These are phyloP conservation scores for Limnothrissa miodon DNA, from an alignment of 2,113 vertebrate species.

Conservation along the genomic window DNA sequence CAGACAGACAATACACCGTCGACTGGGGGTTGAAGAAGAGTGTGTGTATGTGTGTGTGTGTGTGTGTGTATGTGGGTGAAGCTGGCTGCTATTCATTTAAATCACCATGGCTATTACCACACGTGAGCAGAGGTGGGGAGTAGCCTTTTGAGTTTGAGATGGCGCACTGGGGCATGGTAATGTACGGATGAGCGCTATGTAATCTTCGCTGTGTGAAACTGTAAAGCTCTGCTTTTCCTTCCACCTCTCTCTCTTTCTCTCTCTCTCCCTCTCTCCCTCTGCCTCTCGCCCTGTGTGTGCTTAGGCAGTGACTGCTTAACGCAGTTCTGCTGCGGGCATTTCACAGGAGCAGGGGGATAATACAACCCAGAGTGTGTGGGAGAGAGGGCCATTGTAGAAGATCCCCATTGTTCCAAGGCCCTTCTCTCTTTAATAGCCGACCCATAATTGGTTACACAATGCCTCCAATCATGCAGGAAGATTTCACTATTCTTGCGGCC, in stretches of 20 bases:
- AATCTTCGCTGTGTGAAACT: constrained; percentile 41
- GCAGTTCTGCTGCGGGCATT: neutral
- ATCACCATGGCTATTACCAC: neutral
- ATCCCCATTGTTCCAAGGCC: neutral
- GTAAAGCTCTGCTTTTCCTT: neutral
- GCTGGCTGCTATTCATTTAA: no score
- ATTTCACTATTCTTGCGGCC: neutral
- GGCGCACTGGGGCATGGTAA: neutral
- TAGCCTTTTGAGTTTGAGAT: neutral
- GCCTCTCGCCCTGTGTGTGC: neutral
- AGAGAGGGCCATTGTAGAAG: neutral
- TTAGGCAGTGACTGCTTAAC: neutral
- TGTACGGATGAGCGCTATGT: constrained; percentile 16
- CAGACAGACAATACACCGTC: neutral
- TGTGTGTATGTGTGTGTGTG: no score
- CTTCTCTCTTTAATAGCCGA: neutral
- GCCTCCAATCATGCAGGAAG: neutral
- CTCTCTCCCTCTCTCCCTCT: neutral
- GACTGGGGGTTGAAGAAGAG: no score
- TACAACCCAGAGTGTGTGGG: neutral
- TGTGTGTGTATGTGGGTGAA: no score
- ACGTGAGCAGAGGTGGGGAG: neutral
- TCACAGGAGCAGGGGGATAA: constrained; percentile 5
- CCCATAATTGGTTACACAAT: neutral
- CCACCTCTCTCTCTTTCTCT: neutral